These are phyloP conservation scores for Ophiodon elongatus DNA, from an alignment of 2,113 vertebrate genomes.

Conservation along the genomic window DNA sequence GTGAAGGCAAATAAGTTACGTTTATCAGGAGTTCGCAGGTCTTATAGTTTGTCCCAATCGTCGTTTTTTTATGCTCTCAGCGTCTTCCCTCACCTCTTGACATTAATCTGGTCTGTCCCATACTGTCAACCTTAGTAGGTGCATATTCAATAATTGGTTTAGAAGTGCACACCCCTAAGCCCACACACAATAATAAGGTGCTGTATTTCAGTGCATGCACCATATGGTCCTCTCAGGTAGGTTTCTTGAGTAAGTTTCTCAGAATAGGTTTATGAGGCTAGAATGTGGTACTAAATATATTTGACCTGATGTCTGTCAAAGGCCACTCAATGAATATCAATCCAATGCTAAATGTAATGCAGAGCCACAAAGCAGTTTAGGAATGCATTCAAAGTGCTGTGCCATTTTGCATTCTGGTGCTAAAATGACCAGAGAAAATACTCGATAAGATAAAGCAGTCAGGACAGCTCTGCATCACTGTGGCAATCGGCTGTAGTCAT, in stretches of 20 bases:
- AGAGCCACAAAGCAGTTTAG: constrained; percentile 73
- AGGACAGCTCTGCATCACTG: constrained; percentile 44
- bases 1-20: constrained; percentile 9
- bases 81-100: constrained; percentile 48
- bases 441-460: constrained; percentile 55
- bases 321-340: constrained; percentile 61
- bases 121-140: constrained; percentile 55
- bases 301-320: constrained; percentile 58
- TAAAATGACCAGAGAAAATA: constrained; percentile 68
- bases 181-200: constrained; percentile 56
- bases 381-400: constrained; percentile 69
- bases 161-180: constrained; percentile 64
- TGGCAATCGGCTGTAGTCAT: constrained; percentile 38
- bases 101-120: constrained; percentile 66
- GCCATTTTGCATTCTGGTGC: constrained; percentile 74
- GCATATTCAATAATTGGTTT: constrained; percentile 74
- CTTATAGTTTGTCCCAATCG: constrained; percentile 35
- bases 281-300: constrained; percentile 27
- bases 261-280: constrained; percentile 35
- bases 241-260: constrained; percentile 44
- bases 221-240: constrained; percentile 41
- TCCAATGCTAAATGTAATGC: constrained; percentile 75
- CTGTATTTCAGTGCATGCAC: constrained; percentile 31
- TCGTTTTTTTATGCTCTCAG: constrained; percentile 46
- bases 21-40: constrained; percentile 46